These are phyloP conservation scores for Rhabdornis inornatus DNA, from an alignment of 2,113 vertebrate species.

Conservation along the genomic window DNA sequence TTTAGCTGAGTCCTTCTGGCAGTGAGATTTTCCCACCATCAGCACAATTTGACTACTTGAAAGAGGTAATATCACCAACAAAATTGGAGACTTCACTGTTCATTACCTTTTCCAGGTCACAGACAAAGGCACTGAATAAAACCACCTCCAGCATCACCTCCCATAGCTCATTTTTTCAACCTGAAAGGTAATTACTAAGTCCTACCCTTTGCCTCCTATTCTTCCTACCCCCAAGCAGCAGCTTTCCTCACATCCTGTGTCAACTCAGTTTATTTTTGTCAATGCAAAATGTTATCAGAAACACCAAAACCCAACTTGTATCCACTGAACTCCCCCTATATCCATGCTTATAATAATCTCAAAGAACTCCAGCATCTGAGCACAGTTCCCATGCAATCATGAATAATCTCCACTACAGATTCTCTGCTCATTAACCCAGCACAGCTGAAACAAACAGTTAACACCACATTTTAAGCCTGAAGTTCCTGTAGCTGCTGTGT, in stretches of 20 bases:
- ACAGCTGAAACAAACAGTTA: background rate
- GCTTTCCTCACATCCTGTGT: background rate
- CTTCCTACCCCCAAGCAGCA: background rate
- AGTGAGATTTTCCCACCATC: background rate
- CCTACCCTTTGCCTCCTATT: background rate
- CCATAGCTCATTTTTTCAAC: background rate
- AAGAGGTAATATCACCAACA: background rate
- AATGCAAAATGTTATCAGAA: background rate
- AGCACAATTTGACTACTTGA: slow-evolving; percentile 6
- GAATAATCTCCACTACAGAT: background rate
- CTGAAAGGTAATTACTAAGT: background rate
- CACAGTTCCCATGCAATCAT: background rate
- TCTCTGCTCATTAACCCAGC: background rate
- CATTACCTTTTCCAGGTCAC: slow-evolving; percentile 18
- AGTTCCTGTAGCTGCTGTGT: background rate
- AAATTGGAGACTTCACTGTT: background rate
- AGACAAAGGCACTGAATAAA: background rate
- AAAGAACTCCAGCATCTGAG: background rate
- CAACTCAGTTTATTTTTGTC: background rate
- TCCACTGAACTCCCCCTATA: background rate
- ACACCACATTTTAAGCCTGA: background rate
- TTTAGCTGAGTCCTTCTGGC: background rate
- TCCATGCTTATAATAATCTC: background rate
- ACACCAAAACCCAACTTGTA: background rate
- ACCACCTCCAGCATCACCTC: background rate